phyloP scores from a whole-genome alignment of 2,888 invertebrate species.

The Tricholauxania praeusta region DNA sequence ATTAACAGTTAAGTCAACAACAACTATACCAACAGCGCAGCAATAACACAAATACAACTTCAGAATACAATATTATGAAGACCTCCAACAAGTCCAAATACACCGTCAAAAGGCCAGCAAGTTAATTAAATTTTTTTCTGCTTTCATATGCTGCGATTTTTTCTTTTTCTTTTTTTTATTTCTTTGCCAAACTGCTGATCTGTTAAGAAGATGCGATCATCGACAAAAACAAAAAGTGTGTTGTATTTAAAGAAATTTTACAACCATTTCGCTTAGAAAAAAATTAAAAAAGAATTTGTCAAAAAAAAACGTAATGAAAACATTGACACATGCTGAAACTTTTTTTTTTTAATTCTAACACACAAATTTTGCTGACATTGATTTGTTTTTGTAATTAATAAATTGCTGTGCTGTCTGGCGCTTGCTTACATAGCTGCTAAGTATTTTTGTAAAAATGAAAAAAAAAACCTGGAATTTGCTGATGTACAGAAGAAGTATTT shows the following conservation, averaged over 20 bases:
- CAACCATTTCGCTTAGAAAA: background rate
- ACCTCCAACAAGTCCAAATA: no score
- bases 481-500: background rate
- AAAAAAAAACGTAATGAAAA: conserved; percentile 25
- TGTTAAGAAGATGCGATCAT: conserved; percentile 34
- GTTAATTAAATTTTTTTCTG: no score
- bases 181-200: conserved; percentile 17
- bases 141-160: no score
- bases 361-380: conserved; percentile 1
- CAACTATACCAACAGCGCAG: no score
- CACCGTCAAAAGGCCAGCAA: no score
- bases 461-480: background rate
- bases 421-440: no score
- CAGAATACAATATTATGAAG: no score
- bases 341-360: conserved; percentile 36
- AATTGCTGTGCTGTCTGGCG: no score
- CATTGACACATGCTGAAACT: conserved; percentile 15
- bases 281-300: conserved; percentile 30
- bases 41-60: no score
- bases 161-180: no score
- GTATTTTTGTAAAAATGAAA: background rate
- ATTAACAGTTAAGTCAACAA: no score
- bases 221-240: conserved; percentile 24
- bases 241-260: background rate
- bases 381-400: no score